These are phyloP conservation scores for Petromus typicus DNA, from an alignment of 2,113 vertebrate genomes.

Conservation along the genomic window DNA sequence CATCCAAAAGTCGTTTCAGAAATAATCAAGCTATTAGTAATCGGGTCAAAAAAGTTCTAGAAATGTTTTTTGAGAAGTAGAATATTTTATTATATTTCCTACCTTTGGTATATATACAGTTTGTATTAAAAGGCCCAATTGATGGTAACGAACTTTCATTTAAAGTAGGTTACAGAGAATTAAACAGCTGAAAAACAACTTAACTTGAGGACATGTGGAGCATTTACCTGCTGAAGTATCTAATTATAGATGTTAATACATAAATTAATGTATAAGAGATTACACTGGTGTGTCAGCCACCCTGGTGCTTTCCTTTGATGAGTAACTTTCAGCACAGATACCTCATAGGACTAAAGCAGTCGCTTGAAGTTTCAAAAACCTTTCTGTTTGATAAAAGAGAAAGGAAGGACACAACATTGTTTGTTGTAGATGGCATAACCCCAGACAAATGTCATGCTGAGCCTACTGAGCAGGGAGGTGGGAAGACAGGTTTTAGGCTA, in stretches of 20 bases:
- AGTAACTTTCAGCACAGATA: neutral
- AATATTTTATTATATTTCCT: slow-evolving; percentile 52
- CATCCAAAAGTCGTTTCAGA: slow-evolving; percentile 51
- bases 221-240: neutral
- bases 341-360: slow-evolving; percentile 5
- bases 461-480: neutral
- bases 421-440: neutral
- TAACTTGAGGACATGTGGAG: neutral
- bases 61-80: slow-evolving; percentile 26
- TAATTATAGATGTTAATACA: slow-evolving; percentile 20
- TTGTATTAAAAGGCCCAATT: slow-evolving; percentile 17
- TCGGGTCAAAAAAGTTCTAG: slow-evolving; percentile 33
- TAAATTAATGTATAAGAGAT: neutral
- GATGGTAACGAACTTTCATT: neutral
- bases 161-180: slow-evolving; percentile 4
- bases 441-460: neutral
- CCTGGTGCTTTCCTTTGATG: neutral
- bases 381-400: neutral
- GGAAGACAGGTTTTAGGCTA: neutral
- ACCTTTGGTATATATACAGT: neutral
- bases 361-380: slow-evolving; percentile 8
- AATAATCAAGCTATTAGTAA: slow-evolving; percentile 58
- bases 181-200: neutral
- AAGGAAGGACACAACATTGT: neutral
- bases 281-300: neutral